Evolutionary conservation across 2,113 vertebrate species (phyloP).

Genomic region (Ahaetulla prasina): DNA sequence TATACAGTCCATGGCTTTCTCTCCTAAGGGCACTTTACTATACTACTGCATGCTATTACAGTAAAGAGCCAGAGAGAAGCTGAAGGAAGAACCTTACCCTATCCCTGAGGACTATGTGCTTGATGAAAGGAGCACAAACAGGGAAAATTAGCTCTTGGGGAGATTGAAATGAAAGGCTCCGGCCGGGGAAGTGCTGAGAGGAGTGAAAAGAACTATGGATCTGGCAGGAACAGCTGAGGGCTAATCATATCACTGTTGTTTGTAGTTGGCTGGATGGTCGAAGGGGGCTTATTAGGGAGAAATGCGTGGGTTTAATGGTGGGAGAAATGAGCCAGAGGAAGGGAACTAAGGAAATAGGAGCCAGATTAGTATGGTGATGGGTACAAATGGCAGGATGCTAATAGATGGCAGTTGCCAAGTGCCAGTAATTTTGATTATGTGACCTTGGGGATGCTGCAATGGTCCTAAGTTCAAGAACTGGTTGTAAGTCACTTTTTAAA

Average conservation of each 20-base stretch:
- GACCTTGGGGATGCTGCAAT: background rate
- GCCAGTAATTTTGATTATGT: background rate
- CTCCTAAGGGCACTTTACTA: background rate
- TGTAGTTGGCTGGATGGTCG: background rate
- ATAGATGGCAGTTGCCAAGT: background rate
- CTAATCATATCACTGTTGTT: background rate
- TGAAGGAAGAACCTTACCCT: background rate
- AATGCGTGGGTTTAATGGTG: background rate
- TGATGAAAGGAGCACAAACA: background rate
- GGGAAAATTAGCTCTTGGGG: background rate
- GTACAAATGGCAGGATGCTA: background rate
- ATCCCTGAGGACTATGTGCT: background rate
- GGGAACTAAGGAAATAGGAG: background rate
- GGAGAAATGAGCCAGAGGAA: background rate
- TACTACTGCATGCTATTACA: background rate
- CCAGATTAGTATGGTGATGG: background rate
- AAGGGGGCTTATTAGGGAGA: background rate
- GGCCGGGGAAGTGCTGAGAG: background rate
- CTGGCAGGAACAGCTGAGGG: background rate
- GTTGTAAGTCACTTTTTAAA: background rate
- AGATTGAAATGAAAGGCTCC: background rate
- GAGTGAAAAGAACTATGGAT: background rate
- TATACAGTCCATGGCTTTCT: background rate
- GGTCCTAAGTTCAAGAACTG: background rate
- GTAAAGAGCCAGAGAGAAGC: background rate